A percentile compares a stretch with the other conserved stretches of the same genome.
Evolutionary conservation across 2,113 vertebrate genomes (phyloP).

Genomic region (Narcine bancroftii): DNA sequence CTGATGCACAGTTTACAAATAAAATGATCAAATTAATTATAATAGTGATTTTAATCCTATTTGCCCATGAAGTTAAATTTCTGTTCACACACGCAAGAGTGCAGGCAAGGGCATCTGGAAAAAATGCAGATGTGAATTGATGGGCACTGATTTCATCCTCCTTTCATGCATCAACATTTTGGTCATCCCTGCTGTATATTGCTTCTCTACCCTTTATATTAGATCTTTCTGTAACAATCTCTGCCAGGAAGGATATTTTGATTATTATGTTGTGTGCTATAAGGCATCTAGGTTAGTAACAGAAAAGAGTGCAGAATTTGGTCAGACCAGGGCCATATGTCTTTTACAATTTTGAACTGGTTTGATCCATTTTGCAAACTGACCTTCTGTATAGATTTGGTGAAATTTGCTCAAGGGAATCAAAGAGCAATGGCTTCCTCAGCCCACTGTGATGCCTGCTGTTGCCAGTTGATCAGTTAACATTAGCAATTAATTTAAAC

Average conservation of each 20-base stretch:
- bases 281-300: background rate
- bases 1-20: background rate
- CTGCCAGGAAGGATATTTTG: background rate
- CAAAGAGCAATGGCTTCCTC: background rate
- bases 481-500: background rate
- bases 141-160: background rate
- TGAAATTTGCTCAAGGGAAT: background rate
- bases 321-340: background rate
- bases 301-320: background rate
- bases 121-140: background rate
- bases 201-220: background rate
- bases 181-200: background rate
- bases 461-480: background rate
- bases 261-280: background rate
- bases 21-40: background rate
- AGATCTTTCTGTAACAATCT: background rate
- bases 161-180: background rate
- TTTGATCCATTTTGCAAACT: background rate
- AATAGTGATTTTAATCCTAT: background rate
- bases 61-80: background rate
- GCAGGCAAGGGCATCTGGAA: background rate
- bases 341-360: background rate
- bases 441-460: background rate
- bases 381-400: background rate
- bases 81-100: too few species aligned